Base-by-base conservation (phyloP, 2,797 vertebrate genomes). In the Anguilla pacifica region DNA sequence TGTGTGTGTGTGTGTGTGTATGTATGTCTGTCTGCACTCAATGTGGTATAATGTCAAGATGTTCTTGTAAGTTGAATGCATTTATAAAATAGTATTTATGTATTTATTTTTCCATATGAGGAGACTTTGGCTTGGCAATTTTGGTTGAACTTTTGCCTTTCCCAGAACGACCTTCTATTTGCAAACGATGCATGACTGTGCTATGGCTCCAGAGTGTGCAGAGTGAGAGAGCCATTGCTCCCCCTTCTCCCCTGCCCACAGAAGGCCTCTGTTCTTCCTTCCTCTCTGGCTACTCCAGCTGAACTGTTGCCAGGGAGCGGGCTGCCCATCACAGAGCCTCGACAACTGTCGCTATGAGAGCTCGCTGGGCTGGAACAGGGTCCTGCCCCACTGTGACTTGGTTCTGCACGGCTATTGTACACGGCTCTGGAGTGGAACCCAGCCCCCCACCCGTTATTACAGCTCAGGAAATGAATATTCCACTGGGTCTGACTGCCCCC, bases 331-430 rank as follows among this genome's bases (percentile, higher is more conserved):
- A 90, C 86, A 92, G 88, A 90, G 91, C 91, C 90, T 91, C 77
- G n/a, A 90, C 88, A 92, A 93, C 94, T 90, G 93, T 93, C 93
- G 89, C 92, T 93, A 89, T 82, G 92, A 92, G 92, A 91, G 90
- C 53, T 87, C 74, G 81, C 89, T 91, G 90, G 85, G 67, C 84
- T 87, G 83, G 86, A 90, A 88, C 83, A 86, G 19, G 43, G 84
- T 87, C 74, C 89, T 70, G 43, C 83, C 90, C 85, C 72, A 87
- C 83, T 90, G 86, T 89, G 86, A 93, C 91, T 92, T 88, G 61
- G 90, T 92, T 83, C 28, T 88, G 87, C 74, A 57, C 86, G 88
- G 89, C 89, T 89, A 91, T 91, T 92, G 79, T 89, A 86, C 90
- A 51, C 2, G 3, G 85, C 22, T 35, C 53, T 59, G 2, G 64